Percentiles rank a stretch among this genome's conserved stretches.
Evolutionary conservation across 2,888 invertebrate species (phyloP).

Genomic region (Psylliodes chrysocephalus): DNA sequence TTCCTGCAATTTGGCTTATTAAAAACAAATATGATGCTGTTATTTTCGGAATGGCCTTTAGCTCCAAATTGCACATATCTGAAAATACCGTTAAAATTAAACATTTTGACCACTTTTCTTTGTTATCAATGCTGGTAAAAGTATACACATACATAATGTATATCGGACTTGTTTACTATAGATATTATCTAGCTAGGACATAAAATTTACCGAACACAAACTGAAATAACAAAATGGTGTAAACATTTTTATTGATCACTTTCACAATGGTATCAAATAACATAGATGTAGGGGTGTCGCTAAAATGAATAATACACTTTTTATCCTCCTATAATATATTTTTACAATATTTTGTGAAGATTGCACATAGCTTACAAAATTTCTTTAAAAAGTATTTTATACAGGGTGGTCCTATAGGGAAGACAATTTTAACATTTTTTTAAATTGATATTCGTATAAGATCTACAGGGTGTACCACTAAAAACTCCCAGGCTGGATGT

Average conservation of each 20-base stretch:
- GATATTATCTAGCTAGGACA: conserved; percentile 31
- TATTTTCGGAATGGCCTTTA: no score
- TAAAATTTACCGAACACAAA: conserved; percentile 27
- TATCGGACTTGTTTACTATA: conserved; percentile 29
- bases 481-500: no score
- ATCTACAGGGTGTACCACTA: no score
- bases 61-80: conserved; percentile 10
- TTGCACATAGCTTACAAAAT: no score
- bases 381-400: no score
- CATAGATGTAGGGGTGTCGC: background rate
- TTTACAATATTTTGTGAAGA: no score
- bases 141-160: conserved; percentile 21
- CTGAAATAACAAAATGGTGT: conserved; percentile 34
- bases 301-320: background rate
- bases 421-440: no score
- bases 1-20: background rate
- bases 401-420: no score
- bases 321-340: no score
- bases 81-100: conserved; percentile 8
- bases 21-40: background rate
- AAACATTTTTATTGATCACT: conserved; percentile 39
- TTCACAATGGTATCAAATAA: conserved; percentile 29
- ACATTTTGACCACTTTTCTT: conserved; percentile 16
- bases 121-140: conserved; percentile 25
- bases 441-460: no score